Evolutionary conservation across 1,140 invertebrate species (phyloP).

Genomic region (Metopolophium dirhodum): DNA sequence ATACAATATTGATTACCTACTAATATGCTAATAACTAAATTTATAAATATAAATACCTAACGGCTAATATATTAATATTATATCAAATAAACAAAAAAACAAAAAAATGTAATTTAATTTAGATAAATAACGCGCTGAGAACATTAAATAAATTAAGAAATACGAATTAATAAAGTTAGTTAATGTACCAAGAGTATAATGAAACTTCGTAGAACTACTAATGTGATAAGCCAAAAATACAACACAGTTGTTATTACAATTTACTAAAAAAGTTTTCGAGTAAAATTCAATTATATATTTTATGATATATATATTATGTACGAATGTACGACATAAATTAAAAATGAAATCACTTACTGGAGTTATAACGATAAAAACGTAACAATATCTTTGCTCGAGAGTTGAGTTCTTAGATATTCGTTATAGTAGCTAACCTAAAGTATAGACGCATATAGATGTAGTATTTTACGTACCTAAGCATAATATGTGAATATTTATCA

Average conservation of each 20-base stretch:
- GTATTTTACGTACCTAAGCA: background rate
- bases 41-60: no score
- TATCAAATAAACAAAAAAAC: no score
- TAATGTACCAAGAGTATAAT: background rate
- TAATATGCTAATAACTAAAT: no score
- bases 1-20: no score
- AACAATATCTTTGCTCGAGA: background rate
- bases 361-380: background rate
- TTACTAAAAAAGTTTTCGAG: constrained; percentile 8
- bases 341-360: background rate
- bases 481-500: constrained; percentile 14
- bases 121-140: background rate
- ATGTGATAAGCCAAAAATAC: background rate
- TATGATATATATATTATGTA: background rate
- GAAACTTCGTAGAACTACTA: constrained; percentile 3
- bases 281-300: constrained; percentile 4
- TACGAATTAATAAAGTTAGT: background rate
- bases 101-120: background rate
- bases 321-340: background rate
- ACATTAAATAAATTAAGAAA: constrained; percentile 1
- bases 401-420: background rate
- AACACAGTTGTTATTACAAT: background rate
- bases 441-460: background rate
- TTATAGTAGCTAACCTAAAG: background rate
- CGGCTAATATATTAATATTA: no score